Evolutionary conservation across 1,140 invertebrate species (phyloP), one percentile per base, ranked within the genome.

Genomic region (Pygmarrhopalites habei): DNA sequence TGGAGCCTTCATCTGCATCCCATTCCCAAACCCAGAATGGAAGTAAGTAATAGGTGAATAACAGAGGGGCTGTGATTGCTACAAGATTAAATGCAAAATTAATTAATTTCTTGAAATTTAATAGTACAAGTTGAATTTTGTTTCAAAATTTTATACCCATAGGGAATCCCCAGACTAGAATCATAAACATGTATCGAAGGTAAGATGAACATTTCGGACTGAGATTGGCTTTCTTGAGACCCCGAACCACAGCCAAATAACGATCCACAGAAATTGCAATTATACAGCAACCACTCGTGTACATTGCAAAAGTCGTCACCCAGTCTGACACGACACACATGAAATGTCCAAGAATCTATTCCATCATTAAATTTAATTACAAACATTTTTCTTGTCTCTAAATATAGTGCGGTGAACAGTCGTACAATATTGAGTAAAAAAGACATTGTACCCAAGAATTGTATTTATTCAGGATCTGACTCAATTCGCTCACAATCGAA

Each of bases 241-340:
- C 56, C 15, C 58, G 21, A 7, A 65, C 46, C 1, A 69, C 61
- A 14, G 58, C 56, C 19, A 69, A 58, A 30, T 69, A 66, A 19
- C 67, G 35, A n/a, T 69, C 67, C 17, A 65, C 21, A 1, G 64
- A 60, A 51, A 69, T 69, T 2, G 52, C 64, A 15, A 69, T 35
- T 14, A 69, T 23, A 23, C 60, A 63, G 41, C 65, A 61, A n/a
- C 53, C 64, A 55, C 60, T 69, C 61, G 58, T 57, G n/a, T 60
- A 60, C 1, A 63, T 55, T 17, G 64, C 59, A 14, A 47, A 15
- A 5, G 25, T 56, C 52, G 66, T 64, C 2, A 69, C 21, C n/a
- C 26, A 58, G 12, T 60, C 32, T 1, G 59, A 41, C 0, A 35
- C 32, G 43, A 55, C 56, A 23, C 67, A 69, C 15, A 69, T 4